Base-by-base conservation (phyloP, 2,888 invertebrate species). In the Bugula neritina region DNA sequence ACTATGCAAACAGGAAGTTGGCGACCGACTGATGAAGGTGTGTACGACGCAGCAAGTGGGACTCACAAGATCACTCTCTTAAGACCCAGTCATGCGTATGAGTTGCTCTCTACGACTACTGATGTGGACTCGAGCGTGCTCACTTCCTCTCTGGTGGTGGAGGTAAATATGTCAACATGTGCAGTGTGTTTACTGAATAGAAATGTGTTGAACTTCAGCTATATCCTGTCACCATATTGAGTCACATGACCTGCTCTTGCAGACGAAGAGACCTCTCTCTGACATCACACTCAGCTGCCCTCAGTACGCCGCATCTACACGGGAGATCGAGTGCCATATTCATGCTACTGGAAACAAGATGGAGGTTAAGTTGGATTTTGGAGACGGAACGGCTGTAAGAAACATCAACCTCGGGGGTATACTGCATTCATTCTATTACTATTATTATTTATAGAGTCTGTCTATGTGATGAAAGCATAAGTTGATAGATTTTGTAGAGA, bases 311-410 rank as follows among this genome's bases (percentile, higher is more conserved):
- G 63, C 63, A 13, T 13, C 29, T 27, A 63, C 63, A 10, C 27
- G 31, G 17, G 63, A 63, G 34, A 25, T 63, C 17, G 63, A 63
- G 31, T 63, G 63, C 31, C 2, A 3, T 10, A 27, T 34, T 5
- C 3, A 27, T 3, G 63, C 63, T 27, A 63, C 63, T 13, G 63
- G 63, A 21, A 63, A 63, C 31, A 63, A 63, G 31, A 63, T 63
- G 63, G 17, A 27, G 10, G 25, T 63, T 25, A 13, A 34, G 13
- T 27, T 63, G 3, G 63, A 63, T 31, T 63, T 63, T 63, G 63
- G 63, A 63, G 63, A 63, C n/a, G 63, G 63, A 2, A 63, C 63
- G 1, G 43, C 43, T 10, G 17, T 25, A 10, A 63, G 63, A 27
- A 31, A 13, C 5, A 29, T 63, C 5, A 63, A 34, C 27, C 31